Percentiles rank a stretch among this genome's conserved stretches.
Conservation (phyloP, 2,113 vertebrate species). For the Tetrax tetrax region DNA sequence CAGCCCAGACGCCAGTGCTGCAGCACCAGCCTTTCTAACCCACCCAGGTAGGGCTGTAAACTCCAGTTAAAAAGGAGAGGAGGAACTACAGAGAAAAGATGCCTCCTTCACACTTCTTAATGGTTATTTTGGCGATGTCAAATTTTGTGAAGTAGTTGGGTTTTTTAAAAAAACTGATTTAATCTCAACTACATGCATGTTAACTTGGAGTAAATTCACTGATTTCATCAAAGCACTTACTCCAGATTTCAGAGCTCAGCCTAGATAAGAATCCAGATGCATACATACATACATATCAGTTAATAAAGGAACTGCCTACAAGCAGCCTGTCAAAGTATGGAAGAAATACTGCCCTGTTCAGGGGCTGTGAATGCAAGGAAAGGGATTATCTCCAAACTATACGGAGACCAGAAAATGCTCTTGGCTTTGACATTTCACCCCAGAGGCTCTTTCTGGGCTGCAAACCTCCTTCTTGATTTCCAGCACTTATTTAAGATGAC, state of each 20-base stretch:
- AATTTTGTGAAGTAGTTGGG: neutral
- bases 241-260: neutral
- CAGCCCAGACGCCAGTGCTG: neutral
- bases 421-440: constrained; percentile 40
- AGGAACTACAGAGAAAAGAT: neutral
- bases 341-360: neutral
- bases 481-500: constrained; percentile 23
- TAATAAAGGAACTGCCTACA: neutral
- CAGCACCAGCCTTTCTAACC: neutral
- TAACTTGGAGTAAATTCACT: neutral
- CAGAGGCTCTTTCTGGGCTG: neutral
- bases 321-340: neutral
- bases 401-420: constrained; percentile 26
- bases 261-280: neutral
- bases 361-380: constrained; percentile 14
- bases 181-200: neutral
- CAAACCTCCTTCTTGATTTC: constrained; percentile 30
- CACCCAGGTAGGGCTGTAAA: neutral
- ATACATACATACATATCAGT: neutral
- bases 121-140: neutral
- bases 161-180: neutral
- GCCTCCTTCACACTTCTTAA: neutral
- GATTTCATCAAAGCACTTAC: neutral
- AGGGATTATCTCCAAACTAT: constrained; percentile 44
- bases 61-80: neutral